These are phyloP conservation scores for Drosophila mauritiana DNA, from an alignment of 1,140 invertebrate species.

Conservation along the genomic window DNA sequence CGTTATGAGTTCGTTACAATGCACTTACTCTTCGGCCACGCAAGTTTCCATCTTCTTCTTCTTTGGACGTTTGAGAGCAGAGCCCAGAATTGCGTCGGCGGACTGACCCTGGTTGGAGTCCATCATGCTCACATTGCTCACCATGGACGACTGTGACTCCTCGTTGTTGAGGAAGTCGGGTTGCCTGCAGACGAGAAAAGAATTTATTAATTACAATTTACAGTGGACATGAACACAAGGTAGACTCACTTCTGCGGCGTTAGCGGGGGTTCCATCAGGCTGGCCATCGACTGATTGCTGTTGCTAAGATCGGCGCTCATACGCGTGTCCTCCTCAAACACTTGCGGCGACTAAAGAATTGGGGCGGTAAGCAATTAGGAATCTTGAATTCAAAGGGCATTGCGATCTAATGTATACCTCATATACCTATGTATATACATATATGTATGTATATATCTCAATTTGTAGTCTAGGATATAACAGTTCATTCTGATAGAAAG, in stretches of 20 bases:
- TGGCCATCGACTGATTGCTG: conserved; percentile 84
- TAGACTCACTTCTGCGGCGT: conserved; percentile 71
- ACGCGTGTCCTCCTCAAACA: conserved; percentile 93
- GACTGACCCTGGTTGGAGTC: conserved; percentile 74
- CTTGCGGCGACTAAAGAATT: conserved; percentile 84
- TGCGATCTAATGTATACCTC: no score
- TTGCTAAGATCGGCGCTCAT: conserved; percentile 91
- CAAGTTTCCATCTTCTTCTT: conserved; percentile 91
- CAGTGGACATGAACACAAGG: neutral
- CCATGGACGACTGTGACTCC: conserved; percentile 91
- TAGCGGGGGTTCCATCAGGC: conserved; percentile 73
- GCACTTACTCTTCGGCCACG: conserved; percentile 87
- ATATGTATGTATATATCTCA: no score
- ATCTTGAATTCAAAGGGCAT: neutral
- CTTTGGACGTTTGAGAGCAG: conserved; percentile 85
- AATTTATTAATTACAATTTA: neutral
- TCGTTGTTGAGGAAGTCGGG: conserved; percentile 88
- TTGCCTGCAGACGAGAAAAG: conserved; percentile 46
- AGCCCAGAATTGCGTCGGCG: conserved; percentile 55
- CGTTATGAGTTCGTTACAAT: no score
- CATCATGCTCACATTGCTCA: conserved; percentile 86
- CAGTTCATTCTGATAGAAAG: no score
- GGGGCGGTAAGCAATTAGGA: neutral
- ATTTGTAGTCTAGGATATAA: no score
- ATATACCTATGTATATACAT: no score